Conservation (phyloP, 2,797 vertebrate genomes). For the Hydrolagus colliei region DNA sequence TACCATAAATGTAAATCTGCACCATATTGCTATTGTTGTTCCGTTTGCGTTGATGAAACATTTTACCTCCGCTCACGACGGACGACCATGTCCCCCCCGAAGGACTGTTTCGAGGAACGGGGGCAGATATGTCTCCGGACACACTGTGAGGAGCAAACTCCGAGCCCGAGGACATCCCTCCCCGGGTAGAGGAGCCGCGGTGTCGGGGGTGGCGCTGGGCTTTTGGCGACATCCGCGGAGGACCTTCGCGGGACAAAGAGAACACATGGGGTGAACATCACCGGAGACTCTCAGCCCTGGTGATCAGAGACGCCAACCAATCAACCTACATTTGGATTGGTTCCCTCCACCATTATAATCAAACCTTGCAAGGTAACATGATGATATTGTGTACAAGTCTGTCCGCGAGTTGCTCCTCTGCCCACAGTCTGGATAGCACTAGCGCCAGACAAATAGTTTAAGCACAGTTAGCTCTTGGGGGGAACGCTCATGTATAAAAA, state of each 20-base stretch:
- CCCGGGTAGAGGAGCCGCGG: constrained; percentile 81
- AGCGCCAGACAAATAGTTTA: too few species aligned
- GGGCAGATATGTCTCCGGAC: constrained; percentile 70
- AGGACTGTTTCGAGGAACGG: constrained; percentile 76
- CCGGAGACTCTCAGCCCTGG: too few species aligned
- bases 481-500: too few species aligned
- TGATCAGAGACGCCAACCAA: too few species aligned
- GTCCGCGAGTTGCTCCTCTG: too few species aligned
- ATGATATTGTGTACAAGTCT: too few species aligned
- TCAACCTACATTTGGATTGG: too few species aligned
- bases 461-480: too few species aligned
- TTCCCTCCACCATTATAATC: too few species aligned
- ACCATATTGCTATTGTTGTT: not conserved
- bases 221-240: constrained; percentile 97
- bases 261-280: not conserved
- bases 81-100: constrained; percentile 96
- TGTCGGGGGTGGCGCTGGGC: constrained; percentile 93
- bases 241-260: constrained; percentile 58
- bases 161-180: constrained; percentile 71
- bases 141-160: constrained; percentile 85
- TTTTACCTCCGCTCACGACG: constrained; percentile 92
- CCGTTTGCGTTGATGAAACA: constrained; percentile 40
- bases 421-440: too few species aligned
- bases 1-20: not conserved
- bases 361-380: too few species aligned